Evolutionary conservation across 1,140 invertebrate genomes (phyloP), one percentile per base, ranked within the genome.

Genomic region (Lanistes nyassanus): DNA sequence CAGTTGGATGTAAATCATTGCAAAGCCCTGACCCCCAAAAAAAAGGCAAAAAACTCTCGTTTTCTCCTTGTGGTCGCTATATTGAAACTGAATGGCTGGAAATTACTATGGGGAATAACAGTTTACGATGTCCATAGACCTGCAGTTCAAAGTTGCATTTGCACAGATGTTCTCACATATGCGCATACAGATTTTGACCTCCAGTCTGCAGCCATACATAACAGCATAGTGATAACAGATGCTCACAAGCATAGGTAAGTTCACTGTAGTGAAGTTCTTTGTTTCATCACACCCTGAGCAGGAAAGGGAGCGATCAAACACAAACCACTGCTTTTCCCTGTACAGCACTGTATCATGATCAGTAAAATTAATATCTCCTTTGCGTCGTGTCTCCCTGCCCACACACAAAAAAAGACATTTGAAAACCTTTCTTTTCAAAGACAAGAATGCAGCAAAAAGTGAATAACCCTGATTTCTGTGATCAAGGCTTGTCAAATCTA

Each of bases 211-310:
- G 19, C 21, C 19, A 26, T 23, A 65, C 62, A 65, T 13, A 70
- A 21, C 34, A 34, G 70, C 19, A 29, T 21, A 1, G 2, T 19
- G n/a, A 36, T 39, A 26, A 29, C 23, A 23, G 36, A 47, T 58
- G 76, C 85, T 81, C 76, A 88, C 87, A 76, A 89, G 74, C 67
- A 89, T 79, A 3, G 88, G 87, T 36, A 90, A 76, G 80, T 90
- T 91, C 29, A 89, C 71, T 36, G 88, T 88, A 26, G 83, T 83
- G 70, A 91, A 85, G 29, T 73, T 80, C 64, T 90, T 89, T 73
- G 86, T 81, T 34, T 89, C 80, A 11, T 76, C 76, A 42, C 88
- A 86, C 66, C 72, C 76, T 62, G 85, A 86, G 69, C 80, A 82
- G 23, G 42, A 47, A 13, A 47, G 19, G 19, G 77, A 74, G 13